A percentile compares a stretch with the other conserved stretches of the same genome.
Conservation (phyloP, 2,113 vertebrate genomes). For the Megaleporinus macrocephalus region DNA sequence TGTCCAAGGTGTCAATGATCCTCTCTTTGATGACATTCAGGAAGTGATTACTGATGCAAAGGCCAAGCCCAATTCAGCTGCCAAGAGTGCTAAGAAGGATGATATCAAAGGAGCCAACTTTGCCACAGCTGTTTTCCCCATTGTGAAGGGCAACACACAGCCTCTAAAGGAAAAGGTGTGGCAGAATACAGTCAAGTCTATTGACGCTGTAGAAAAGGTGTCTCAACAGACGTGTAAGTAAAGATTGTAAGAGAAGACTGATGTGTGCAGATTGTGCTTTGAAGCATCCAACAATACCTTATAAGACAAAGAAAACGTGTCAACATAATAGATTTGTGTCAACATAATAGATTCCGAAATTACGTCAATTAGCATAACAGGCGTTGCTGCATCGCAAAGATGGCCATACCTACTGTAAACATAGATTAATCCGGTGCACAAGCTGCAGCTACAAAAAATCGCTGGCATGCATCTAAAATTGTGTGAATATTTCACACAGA, state of each 20-base stretch:
- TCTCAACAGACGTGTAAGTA: neutral
- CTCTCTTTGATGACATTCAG: slow-evolving; percentile 26
- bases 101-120: slow-evolving; percentile 2
- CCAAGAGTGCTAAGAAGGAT: neutral
- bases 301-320: too few species aligned
- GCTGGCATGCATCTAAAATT: too few species aligned
- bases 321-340: too few species aligned
- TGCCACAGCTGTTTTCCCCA: neutral
- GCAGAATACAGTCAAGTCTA: neutral
- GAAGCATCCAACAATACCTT: too few species aligned
- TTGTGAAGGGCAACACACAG: neutral
- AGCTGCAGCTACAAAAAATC: too few species aligned
- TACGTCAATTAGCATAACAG: too few species aligned
- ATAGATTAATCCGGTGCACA: too few species aligned
- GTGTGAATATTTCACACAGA: too few species aligned
- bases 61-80: neutral
- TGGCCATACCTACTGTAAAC: too few species aligned
- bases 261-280: too few species aligned
- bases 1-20: slow-evolving; percentile 19
- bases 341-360: too few species aligned
- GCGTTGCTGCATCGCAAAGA: too few species aligned
- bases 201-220: neutral
- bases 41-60: neutral
- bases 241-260: neutral
- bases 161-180: neutral